These are phyloP conservation scores for Spea hammondii DNA, from an alignment of 2,797 vertebrate species.

Conservation along the genomic window DNA sequence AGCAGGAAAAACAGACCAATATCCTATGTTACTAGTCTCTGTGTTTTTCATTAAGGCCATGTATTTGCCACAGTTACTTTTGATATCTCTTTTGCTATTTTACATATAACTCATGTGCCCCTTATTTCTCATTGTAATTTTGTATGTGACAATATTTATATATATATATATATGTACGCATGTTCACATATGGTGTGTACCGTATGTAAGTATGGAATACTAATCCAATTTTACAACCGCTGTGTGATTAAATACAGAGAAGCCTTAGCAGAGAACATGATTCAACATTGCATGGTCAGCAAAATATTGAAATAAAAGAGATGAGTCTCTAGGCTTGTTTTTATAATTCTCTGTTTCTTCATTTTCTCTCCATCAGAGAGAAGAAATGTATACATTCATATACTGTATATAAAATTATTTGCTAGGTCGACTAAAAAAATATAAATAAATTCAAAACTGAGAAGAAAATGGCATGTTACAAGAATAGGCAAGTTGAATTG, in stretches of 20 bases:
- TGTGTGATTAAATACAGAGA: constrained; percentile 29
- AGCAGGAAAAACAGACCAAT: too few species aligned
- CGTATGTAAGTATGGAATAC: too few species aligned
- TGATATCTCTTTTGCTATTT: too few species aligned
- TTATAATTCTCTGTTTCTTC: constrained; percentile 8
- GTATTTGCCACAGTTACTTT: too few species aligned
- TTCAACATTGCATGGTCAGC: constrained; percentile 14
- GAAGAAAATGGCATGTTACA: constrained; percentile 29
- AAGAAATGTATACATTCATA: constrained; percentile 41
- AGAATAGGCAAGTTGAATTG: constrained; percentile 35
- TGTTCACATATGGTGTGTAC: too few species aligned
- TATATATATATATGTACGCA: too few species aligned
- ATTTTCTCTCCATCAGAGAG: constrained; percentile 35
- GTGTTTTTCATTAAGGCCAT: too few species aligned
- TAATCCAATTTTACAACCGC: background rate
- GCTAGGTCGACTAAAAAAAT: constrained; percentile 11
- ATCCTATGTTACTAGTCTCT: too few species aligned
- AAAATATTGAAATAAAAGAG: constrained; percentile 38
- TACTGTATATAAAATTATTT: constrained; percentile 35
- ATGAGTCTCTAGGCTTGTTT: constrained; percentile 12
- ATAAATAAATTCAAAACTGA: constrained; percentile 18
- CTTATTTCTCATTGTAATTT: too few species aligned
- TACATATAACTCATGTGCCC: too few species aligned
- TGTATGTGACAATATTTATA: too few species aligned
- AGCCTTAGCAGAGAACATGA: constrained; percentile 22